A percentile compares a stretch with the other conserved stretches of the same genome.
Conservation (phyloP, 2,113 vertebrate species). For the Acrocephalus kingi region DNA sequence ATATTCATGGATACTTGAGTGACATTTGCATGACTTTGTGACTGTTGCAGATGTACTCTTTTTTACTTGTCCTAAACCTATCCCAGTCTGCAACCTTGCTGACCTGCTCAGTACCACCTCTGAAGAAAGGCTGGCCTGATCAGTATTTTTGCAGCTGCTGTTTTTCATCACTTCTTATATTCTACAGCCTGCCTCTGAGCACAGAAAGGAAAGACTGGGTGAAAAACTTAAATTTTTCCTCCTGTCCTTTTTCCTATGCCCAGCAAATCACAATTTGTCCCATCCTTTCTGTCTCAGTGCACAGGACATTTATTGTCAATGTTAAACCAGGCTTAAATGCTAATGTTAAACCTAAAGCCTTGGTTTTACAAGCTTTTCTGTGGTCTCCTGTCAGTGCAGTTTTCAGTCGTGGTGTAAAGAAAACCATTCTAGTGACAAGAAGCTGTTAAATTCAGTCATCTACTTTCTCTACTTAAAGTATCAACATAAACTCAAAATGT, state of each 20-base stretch:
- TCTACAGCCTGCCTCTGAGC: background rate
- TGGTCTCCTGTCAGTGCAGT: background rate
- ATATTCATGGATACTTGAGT: background rate
- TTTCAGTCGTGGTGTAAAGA: background rate
- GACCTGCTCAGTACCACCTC: background rate
- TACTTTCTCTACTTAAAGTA: background rate
- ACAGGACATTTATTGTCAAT: background rate
- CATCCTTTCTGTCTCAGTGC: background rate
- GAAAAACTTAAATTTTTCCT: background rate
- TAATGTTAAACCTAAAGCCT: background rate
- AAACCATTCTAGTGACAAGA: background rate
- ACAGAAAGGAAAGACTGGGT: background rate
- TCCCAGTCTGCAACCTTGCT: background rate
- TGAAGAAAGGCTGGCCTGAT: background rate
- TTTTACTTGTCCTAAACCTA: background rate
- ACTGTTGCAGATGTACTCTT: background rate
- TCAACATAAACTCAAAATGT: background rate
- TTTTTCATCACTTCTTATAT: background rate
- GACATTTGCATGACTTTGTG: background rate
- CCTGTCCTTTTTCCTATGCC: background rate
- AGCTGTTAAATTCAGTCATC: background rate
- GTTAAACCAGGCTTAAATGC: background rate
- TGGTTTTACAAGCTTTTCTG: background rate
- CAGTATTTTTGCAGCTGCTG: background rate
- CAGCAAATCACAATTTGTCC: background rate